Base-by-base conservation (phyloP, 2,113 vertebrate genomes). In the Setophaga kirtlandii region DNA sequence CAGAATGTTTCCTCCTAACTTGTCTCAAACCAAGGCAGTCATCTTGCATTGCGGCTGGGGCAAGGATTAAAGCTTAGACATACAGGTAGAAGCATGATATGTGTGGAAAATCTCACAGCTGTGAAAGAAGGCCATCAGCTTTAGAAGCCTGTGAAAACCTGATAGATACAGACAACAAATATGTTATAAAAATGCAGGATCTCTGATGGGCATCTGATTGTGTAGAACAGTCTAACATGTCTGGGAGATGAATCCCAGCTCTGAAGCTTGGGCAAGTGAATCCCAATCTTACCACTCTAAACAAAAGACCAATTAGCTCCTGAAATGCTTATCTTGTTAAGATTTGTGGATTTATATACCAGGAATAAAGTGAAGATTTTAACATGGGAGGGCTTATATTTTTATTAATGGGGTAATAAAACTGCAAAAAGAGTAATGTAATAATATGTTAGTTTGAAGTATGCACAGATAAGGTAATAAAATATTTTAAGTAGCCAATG, bases 371-470 rank as follows among this genome's bases (percentile, higher is more conserved):
- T 52, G 59, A 84, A 20, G n/a, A 52, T 8, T 84, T 94, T 52
- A 76, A 79, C 11, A 15, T 68, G 60, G 69, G 16, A 88, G 12
- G 24, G 10, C 9, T 85, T 88, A 64, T 17, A 44, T 7, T 76
- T 93, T 73, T 88, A 80, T 86, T 85, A 92, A 64, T n/a, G 22
- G 31, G 9, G 39, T 94, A 83, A 88, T 86, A 76, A 88, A 88
- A 27, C 9, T 71, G 55, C n/a, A 59, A 93, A 91, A 87, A 4
- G 3, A 73, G 7, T 69, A 76, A 80, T 58, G 55, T 42, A 33
- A n/a, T 93, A 88, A 86, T 76, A 60, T 22, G 15, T 65, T 83
- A 60, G 11, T 62, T 28, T 77, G n/a, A 92, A 73, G 41, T 62
- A 90, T 21, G 37, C 41, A 62, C 20, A 49, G 91, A 69, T 22